Evolutionary conservation across 2,797 vertebrate genomes (phyloP).

Genomic region (Peromyscus aztecus): DNA sequence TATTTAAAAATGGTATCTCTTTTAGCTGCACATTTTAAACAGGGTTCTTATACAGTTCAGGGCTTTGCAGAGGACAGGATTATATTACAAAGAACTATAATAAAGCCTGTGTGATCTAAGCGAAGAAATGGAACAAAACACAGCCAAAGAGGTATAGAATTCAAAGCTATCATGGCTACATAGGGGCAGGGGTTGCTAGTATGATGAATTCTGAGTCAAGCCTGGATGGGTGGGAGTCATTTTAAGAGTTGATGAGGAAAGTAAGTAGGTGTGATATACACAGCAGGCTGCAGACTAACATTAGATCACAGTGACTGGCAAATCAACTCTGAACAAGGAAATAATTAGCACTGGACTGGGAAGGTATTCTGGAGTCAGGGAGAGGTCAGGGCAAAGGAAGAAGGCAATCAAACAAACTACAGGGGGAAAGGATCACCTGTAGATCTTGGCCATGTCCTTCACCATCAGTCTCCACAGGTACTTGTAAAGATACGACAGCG

Average conservation of each 20-base stretch:
- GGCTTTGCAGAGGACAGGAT: neutral
- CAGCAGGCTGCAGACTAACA: neutral
- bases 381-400: neutral
- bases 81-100: constrained; percentile 1
- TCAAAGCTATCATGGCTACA: neutral
- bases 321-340: neutral
- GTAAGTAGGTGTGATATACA: neutral
- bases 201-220: neutral
- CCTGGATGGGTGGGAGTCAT: neutral
- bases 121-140: neutral
- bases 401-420: neutral
- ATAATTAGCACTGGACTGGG: neutral
- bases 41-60: neutral
- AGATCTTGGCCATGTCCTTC: constrained; percentile 96
- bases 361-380: neutral
- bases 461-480: constrained; percentile 98
- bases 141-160: neutral
- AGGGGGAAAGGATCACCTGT: constrained; percentile 90
- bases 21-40: neutral
- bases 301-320: neutral
- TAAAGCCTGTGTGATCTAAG: neutral
- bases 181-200: neutral
- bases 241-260: neutral
- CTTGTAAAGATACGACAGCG: constrained; percentile 98
- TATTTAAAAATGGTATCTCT: neutral